phyloP scores from a whole-genome alignment of 2,113 vertebrate species.

The Takifugu bimaculatus region DNA sequence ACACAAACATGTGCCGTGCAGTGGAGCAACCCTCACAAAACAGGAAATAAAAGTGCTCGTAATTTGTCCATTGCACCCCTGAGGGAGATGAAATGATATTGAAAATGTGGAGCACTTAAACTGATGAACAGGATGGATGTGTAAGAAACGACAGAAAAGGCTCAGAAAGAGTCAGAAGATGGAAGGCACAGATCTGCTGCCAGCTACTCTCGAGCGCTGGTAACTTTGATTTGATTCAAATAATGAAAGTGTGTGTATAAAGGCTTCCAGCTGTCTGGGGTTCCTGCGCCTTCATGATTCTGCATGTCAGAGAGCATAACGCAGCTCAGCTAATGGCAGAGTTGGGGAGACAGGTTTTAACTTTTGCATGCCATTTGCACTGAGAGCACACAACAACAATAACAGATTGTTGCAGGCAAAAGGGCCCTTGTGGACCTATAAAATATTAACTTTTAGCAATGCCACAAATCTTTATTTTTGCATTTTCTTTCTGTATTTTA shows the following conservation, averaged over 20 bases:
- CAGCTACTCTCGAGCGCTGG: constrained; percentile 6
- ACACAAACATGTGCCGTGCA: too few species aligned
- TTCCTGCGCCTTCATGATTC: constrained; percentile 12
- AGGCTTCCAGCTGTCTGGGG: constrained; percentile 32
- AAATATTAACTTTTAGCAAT: background rate
- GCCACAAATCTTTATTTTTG: background rate
- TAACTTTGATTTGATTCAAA: constrained; percentile 33
- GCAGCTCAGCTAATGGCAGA: constrained; percentile 15
- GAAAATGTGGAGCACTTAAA: background rate
- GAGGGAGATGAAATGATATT: too few species aligned
- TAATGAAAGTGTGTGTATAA: constrained; percentile 19
- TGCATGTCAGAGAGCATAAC: constrained; percentile 28
- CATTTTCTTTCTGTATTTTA: too few species aligned
- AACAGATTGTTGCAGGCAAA: background rate
- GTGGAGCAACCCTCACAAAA: too few species aligned
- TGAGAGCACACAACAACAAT: background rate
- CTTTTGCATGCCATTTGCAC: constrained; percentile 5
- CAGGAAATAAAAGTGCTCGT: too few species aligned
- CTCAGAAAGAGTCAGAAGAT: background rate
- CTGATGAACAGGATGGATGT: constrained; percentile 6
- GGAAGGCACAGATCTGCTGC: constrained; percentile 22
- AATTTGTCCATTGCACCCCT: too few species aligned
- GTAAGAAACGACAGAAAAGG: background rate
- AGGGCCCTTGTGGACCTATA: background rate
- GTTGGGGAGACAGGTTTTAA: constrained; percentile 13